A percentile compares a stretch with the other conserved stretches of the same genome.
Evolutionary conservation across 2,113 vertebrate genomes (phyloP).

Genomic region (Eolophus roseicapilla): DNA sequence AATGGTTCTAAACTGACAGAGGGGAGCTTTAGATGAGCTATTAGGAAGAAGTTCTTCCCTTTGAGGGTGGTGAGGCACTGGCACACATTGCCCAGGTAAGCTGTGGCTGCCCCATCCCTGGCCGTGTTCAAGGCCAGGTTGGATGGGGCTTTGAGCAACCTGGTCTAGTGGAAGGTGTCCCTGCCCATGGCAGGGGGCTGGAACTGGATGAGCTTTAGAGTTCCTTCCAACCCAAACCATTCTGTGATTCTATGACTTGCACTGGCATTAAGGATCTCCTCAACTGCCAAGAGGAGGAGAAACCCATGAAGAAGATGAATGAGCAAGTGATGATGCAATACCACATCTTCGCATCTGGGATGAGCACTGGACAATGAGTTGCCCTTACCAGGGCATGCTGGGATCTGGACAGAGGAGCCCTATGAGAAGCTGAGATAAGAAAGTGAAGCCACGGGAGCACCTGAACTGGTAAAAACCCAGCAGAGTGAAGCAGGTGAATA

Average conservation of each 20-base stretch:
- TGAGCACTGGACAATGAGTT: background rate
- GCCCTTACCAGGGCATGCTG: background rate
- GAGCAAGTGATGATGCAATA: background rate
- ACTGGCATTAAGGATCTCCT: background rate
- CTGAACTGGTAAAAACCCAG: background rate
- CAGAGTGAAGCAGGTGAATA: background rate
- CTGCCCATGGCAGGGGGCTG: background rate
- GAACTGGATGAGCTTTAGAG: background rate
- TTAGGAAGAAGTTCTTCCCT: background rate
- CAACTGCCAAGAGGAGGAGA: background rate
- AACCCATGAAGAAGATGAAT: background rate
- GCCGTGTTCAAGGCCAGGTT: background rate
- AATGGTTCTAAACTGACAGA: background rate
- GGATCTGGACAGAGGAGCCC: background rate
- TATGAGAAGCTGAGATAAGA: background rate
- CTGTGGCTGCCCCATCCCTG: background rate
- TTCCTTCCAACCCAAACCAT: background rate
- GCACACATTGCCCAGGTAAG: background rate
- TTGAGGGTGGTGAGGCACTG: background rate
- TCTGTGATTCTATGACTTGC: background rate
- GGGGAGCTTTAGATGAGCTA: background rate
- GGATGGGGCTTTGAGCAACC: background rate
- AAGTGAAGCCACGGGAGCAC: background rate
- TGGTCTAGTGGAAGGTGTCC: background rate
- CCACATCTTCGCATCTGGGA: background rate